These are phyloP conservation scores for Pelecanus crispus DNA, from an alignment of 2,113 vertebrate genomes.

Conservation along the genomic window DNA sequence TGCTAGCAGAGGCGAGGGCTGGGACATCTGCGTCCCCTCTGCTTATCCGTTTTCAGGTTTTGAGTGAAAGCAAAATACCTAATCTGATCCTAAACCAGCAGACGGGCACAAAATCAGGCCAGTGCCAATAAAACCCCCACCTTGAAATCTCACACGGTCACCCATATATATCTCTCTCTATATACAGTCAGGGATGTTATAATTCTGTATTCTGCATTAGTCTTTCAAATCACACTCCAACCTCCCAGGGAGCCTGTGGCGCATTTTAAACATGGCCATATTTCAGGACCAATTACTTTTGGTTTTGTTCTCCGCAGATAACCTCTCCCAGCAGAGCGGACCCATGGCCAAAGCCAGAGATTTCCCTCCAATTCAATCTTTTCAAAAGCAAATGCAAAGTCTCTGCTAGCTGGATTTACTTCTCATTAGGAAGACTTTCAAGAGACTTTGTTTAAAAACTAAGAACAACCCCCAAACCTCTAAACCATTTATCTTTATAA, in stretches of 20 bases:
- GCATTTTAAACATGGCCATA: background rate
- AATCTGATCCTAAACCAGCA: background rate
- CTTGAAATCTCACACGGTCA: background rate
- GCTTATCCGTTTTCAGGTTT: background rate
- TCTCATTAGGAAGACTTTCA: conserved; percentile 35
- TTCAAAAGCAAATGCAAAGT: background rate
- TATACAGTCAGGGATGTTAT: background rate
- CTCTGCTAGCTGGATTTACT: conserved; percentile 15
- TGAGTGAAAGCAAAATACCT: background rate
- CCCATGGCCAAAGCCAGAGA: background rate
- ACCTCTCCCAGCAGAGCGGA: conserved; percentile 23
- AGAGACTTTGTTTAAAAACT: conserved; percentile 12
- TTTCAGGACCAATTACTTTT: conserved; percentile 45
- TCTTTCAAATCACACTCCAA: background rate
- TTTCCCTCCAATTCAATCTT: conserved; percentile 3
- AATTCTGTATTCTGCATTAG: background rate
- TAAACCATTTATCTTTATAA: conserved; percentile 18
- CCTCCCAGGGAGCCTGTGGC: background rate
- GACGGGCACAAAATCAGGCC: background rate
- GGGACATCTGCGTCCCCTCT: background rate
- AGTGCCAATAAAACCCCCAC: background rate
- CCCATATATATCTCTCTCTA: background rate
- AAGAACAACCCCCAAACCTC: conserved; percentile 17
- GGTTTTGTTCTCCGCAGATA: conserved; percentile 32
- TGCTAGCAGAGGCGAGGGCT: background rate